phyloP scores from a whole-genome alignment of 2,888 invertebrate species.

The Phengaris alcon region DNA sequence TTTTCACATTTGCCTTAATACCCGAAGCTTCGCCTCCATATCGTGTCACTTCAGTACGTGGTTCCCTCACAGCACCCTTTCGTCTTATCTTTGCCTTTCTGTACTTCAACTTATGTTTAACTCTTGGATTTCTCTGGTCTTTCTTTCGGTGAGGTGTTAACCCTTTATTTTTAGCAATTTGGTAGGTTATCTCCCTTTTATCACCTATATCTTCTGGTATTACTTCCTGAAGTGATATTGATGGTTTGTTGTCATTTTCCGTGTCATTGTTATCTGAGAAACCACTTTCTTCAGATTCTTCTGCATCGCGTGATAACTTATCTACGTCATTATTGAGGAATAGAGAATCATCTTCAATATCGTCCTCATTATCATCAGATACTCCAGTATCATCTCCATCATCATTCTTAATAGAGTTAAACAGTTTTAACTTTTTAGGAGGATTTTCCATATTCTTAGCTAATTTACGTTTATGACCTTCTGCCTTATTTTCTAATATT shows the following conservation, averaged over 20 bases:
- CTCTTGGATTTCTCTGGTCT: conserved; percentile 95
- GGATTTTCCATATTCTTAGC: conserved; percentile 50
- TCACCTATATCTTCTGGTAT: conserved; percentile 61
- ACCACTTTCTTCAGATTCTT: conserved; percentile 69
- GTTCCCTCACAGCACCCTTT: conserved; percentile 94
- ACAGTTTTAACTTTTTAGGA: conserved; percentile 65
- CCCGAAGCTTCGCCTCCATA: conserved; percentile 97
- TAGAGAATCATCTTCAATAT: conserved; percentile 59
- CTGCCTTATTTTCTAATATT: conserved; percentile 45
- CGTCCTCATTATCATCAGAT: conserved; percentile 66
- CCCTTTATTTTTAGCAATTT: conserved; percentile 98
- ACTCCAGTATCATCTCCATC: conserved; percentile 70
- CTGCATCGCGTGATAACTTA: conserved; percentile 43
- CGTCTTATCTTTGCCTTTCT: conserved; percentile 94
- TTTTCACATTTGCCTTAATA: conserved; percentile 92
- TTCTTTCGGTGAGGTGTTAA: conserved; percentile 94
- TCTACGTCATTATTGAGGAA: conserved; percentile 33
- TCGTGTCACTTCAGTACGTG: conserved; percentile 87
- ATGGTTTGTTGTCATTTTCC: conserved; percentile 56
- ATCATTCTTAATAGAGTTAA: conserved; percentile 61
- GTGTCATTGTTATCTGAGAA: conserved; percentile 68
- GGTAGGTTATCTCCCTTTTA: conserved; percentile 92
- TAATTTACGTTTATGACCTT: conserved; percentile 57
- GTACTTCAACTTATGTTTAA: conserved; percentile 95
- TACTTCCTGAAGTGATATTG: conserved; percentile 53